Conservation (phyloP, 2,888 invertebrate genomes). For the Idaea biselata region DNA sequence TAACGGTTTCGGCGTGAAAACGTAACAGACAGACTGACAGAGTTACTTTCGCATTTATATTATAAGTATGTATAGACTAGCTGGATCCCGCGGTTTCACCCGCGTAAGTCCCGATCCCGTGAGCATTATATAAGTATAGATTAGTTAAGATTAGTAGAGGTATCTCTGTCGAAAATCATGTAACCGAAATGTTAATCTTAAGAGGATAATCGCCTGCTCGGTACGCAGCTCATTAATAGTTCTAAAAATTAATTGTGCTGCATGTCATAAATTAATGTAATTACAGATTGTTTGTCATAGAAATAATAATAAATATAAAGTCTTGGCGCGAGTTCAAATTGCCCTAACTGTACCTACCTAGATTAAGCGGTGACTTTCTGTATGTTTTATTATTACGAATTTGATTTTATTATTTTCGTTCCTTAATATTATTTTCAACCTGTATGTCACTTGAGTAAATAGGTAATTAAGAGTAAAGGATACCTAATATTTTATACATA, state of each 20-base stretch:
- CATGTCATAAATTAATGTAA: neutral
- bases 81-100: no score
- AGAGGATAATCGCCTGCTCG: neutral
- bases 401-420: no score
- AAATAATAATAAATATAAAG: neutral
- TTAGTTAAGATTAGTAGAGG: no score
- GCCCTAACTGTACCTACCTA: neutral
- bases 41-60: no score
- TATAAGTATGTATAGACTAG: no score
- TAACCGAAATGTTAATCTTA: neutral
- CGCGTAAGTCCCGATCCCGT: no score
- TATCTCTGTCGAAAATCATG: constrained; percentile 2
- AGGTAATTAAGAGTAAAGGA: no score
- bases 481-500: no score
- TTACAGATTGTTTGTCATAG: neutral
- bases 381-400: neutral
- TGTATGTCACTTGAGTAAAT: neutral
- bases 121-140: no score
- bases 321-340: neutral
- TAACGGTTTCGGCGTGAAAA: neutral
- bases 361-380: neutral
- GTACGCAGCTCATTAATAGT: neutral
- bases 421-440: neutral
- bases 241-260: neutral
- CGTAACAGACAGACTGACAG: no score